These are phyloP conservation scores for Drosophila willistoni DNA, from an alignment of 1,140 invertebrate species.

Conservation along the genomic window DNA sequence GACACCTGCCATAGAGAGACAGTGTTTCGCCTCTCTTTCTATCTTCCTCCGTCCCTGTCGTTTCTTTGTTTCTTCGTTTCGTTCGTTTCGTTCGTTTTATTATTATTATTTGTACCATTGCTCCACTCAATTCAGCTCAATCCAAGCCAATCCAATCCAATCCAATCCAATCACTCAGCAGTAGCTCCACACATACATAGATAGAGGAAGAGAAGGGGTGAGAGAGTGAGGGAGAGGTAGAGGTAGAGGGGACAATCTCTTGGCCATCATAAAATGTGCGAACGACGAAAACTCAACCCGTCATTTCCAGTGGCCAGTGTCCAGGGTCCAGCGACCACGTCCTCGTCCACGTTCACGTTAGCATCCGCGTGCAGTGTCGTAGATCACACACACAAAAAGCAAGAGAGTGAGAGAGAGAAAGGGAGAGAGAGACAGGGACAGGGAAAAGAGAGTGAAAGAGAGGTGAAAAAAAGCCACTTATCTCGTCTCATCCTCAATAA, in stretches of 20 bases:
- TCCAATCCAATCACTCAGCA: slow-evolving; percentile 72
- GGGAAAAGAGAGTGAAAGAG: slow-evolving; percentile 6
- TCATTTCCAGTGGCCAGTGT: slow-evolving; percentile 43
- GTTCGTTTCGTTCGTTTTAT: not conserved
- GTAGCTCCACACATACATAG: slow-evolving; percentile 31
- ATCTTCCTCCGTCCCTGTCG: not conserved
- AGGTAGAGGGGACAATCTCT: slow-evolving; percentile 47
- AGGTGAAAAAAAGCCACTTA: slow-evolving; percentile 60
- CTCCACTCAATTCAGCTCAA: slow-evolving; percentile 18
- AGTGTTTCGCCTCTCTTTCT: slow-evolving; percentile 9
- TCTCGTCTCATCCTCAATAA: slow-evolving; percentile 65
- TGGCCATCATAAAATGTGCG: slow-evolving; percentile 72
- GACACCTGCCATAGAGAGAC: slow-evolving; percentile 58
- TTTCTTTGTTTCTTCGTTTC: not conserved
- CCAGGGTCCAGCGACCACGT: too few species aligned
- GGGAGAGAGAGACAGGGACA: slow-evolving; percentile 13
- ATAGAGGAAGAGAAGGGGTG: not conserved
- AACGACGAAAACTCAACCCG: slow-evolving; percentile 50
- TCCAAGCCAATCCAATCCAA: slow-evolving; percentile 57
- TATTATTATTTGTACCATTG: slow-evolving; percentile 15
- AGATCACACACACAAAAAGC: slow-evolving; percentile 46
- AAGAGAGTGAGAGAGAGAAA: slow-evolving; percentile 16
- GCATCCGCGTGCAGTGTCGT: slow-evolving; percentile 54
- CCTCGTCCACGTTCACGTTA: slow-evolving; percentile 26
- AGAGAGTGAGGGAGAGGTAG: not conserved